Evolutionary conservation across 2,113 vertebrate species (phyloP).

Genomic region (Eublepharis macularius): DNA sequence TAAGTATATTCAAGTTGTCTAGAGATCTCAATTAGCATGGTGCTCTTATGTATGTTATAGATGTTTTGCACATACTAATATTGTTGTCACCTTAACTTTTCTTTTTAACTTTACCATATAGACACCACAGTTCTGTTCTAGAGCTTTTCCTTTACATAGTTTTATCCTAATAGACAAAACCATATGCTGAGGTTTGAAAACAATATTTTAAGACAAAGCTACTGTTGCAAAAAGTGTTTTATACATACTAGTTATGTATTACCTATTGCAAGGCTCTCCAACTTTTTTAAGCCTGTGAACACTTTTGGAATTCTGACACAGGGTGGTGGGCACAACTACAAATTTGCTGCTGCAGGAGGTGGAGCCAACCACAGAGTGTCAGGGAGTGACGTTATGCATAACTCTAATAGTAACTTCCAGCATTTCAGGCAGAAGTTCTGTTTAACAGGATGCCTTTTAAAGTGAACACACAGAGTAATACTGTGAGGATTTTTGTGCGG

Average conservation of each 20-base stretch:
- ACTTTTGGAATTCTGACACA: too few relatives aligned
- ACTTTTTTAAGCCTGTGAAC: too few relatives aligned
- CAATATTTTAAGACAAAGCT: not conserved
- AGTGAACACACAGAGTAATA: too few relatives aligned
- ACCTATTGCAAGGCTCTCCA: not conserved
- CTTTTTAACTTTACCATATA: not conserved
- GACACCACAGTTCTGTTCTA: slow-evolving; percentile 9
- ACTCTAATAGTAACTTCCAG: too few relatives aligned
- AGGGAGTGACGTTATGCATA: too few relatives aligned
- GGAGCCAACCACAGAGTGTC: too few relatives aligned
- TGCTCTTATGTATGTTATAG: slow-evolving; percentile 17
- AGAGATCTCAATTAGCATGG: slow-evolving; percentile 17
- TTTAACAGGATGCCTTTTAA: too few relatives aligned
- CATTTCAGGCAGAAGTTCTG: too few relatives aligned
- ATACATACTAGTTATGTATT: not conserved
- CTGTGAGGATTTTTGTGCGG: too few relatives aligned
- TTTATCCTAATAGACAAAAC: slow-evolving; percentile 2
- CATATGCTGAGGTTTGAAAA: not conserved
- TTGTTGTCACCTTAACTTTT: not conserved
- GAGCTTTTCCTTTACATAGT: slow-evolving; percentile 5
- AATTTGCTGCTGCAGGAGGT: too few relatives aligned
- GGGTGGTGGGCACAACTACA: too few relatives aligned
- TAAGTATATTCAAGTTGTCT: not conserved
- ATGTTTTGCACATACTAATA: slow-evolving; percentile 3
- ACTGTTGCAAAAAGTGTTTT: not conserved